Conservation (phyloP, 2,888 invertebrate genomes). For the Tinea pellionella region DNA sequence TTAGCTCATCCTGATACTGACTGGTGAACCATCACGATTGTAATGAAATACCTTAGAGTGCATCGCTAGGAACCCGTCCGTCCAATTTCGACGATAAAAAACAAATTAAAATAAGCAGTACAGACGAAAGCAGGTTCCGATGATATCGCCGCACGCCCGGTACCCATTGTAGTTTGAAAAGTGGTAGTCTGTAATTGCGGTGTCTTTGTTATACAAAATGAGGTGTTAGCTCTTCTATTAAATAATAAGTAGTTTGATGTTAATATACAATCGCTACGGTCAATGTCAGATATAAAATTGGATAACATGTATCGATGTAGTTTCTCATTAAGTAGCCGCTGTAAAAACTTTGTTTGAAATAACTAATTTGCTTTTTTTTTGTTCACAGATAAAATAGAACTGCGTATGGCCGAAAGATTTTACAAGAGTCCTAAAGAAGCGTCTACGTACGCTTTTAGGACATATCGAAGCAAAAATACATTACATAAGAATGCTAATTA, state of each 20-base stretch:
- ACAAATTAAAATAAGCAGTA: conserved; percentile 61
- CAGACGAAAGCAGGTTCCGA: conserved; percentile 35
- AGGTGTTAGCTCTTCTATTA: conserved; percentile 66
- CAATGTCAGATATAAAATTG: conserved; percentile 18
- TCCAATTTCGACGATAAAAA: conserved; percentile 64
- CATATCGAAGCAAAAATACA: conserved; percentile 23
- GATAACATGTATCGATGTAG: not conserved
- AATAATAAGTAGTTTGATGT: conserved; percentile 58
- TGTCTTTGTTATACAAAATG: conserved; percentile 65
- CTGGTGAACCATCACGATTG: conserved; percentile 44
- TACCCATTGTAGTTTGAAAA: conserved; percentile 51
- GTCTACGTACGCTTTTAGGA: conserved; percentile 59
- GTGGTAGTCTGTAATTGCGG: conserved; percentile 61
- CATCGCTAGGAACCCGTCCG: conserved; percentile 51
- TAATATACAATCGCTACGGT: conserved; percentile 34
- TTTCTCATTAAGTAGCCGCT: conserved; percentile 7
- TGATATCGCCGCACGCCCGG: conserved; percentile 58
- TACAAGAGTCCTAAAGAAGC: conserved; percentile 51
- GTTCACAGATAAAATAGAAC: conserved; percentile 52
- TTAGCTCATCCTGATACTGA: conserved; percentile 24
- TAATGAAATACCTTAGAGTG: conserved; percentile 36
- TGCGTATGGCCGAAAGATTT: conserved; percentile 62
- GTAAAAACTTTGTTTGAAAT: not conserved
- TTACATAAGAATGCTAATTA: conserved; percentile 16
- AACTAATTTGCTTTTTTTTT: conserved; percentile 19